Base-by-base conservation (phyloP, 1,140 invertebrate genomes). In the Maniola jurtina region DNA sequence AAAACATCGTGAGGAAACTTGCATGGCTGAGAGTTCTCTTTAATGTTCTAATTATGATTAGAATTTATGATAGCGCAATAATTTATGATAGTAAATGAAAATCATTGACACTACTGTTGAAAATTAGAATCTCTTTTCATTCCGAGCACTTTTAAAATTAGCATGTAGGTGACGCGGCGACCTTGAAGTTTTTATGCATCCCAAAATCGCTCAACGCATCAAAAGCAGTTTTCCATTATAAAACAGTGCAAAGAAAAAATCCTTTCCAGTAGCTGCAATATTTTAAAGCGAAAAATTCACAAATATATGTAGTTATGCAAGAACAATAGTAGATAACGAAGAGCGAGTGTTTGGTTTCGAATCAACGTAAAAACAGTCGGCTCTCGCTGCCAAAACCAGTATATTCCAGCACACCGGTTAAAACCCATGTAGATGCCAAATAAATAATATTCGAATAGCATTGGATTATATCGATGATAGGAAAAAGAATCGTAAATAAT, bases 241-340 rank as follows among this genome's bases (percentile, higher is more conserved):
- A 33, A 25, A 25, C 16, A 35, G 15, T 16, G 45, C 13, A 58
- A 45, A 15, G 5, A 6, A 47, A 50, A 61, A 16, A 52, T 52
- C 42, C 14, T 61, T 52, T 34, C 48, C 47, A 15, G 36, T 13
- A 36, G 16, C 25, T 66, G 56, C 42, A 42, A 59, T 57, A 65
- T 70, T 70, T 70, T 61, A 62, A 58, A 61, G 35, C 14, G 62
- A 70, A 70, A 70, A 70, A 70, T 55, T 38, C 45, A 50, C 64
- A 60, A 69, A 72, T 68, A 66, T 59, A 69, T 69, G 60, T 69
- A 72, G 66, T 72, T 72, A 72, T 72, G 66, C 71, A 69, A 72
- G 71, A 72, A 72, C 66, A 72, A 72, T 69, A 69, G 66, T 55
- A 66, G 71, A 63, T 72, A 72, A 72, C 71, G 71, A 72, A 52